A percentile compares a stretch with the other conserved stretches of the same genome.
Conservation (phyloP, 2,797 vertebrate genomes). For the Calcarius lapponicus region DNA sequence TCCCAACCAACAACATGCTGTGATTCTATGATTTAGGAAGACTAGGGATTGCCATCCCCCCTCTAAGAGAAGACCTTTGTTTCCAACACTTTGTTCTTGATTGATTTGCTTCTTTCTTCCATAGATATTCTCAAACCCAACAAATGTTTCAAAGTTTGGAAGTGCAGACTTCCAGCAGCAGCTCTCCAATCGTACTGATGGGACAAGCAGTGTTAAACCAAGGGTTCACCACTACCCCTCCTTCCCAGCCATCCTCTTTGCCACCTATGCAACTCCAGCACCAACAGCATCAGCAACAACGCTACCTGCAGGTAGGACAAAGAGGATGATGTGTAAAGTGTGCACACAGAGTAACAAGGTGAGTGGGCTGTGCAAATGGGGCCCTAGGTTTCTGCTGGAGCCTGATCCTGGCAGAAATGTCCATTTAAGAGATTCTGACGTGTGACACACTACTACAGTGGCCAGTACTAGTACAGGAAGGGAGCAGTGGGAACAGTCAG, state of each 20-base stretch:
- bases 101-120: not conserved
- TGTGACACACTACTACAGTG: not conserved
- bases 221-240: conserved; percentile 67
- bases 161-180: conserved; percentile 69
- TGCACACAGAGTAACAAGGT: not conserved
- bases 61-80: not conserved
- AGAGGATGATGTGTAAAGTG: not conserved
- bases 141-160: conserved; percentile 72
- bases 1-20: not conserved
- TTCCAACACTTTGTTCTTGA: not conserved
- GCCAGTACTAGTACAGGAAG: not conserved
- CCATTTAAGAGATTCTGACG: not conserved
- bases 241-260: conserved; percentile 71
- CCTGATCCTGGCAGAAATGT: not conserved
- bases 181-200: conserved; percentile 75
- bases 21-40: not conserved
- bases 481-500: not conserved
- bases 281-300: conserved; percentile 73
- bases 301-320: conserved; percentile 77
- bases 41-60: not conserved
- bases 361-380: not conserved
- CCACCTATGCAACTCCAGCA: conserved; percentile 76
- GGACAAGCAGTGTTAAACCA: conserved; percentile 77
- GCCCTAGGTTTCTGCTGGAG: not conserved
- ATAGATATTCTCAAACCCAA: conserved; percentile 75